phyloP scores from a whole-genome alignment of 2,113 vertebrate genomes.

The Elephantulus edwardii region DNA sequence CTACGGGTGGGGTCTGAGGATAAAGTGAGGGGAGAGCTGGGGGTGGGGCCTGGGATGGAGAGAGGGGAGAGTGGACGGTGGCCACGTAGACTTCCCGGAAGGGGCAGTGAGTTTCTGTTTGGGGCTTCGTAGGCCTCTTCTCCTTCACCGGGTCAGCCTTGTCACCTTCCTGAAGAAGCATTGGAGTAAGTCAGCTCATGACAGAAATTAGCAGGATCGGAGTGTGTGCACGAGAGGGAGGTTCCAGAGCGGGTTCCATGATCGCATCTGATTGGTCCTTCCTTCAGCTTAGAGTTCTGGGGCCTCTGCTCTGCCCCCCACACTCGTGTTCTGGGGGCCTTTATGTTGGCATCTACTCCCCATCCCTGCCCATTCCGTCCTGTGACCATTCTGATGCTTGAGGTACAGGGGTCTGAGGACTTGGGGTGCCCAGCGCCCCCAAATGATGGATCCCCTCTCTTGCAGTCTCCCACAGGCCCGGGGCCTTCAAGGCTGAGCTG shows the following conservation, averaged over 20 bases:
- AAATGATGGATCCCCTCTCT: background rate
- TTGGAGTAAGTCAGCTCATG: too few species aligned
- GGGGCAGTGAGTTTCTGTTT: background rate
- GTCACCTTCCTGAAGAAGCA: too few species aligned
- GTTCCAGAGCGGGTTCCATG: too few species aligned
- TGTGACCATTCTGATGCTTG: fast-evolving
- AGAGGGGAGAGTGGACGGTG: too few species aligned
- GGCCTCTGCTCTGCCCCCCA: background rate
- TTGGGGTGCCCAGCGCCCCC: fast-evolving
- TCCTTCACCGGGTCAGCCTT: background rate
- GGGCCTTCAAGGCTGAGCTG: slow-evolving; percentile 92
- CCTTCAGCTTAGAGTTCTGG: too few species aligned
- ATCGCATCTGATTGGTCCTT: too few species aligned
- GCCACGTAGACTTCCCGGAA: fast-evolving
- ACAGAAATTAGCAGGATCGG: too few species aligned
- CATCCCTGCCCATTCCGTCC: background rate
- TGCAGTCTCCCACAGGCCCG: slow-evolving; percentile 91
- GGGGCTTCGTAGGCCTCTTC: background rate
- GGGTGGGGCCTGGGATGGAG: too few species aligned
- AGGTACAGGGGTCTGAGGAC: background rate
- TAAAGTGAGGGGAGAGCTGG: too few species aligned
- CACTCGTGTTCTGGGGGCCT: background rate
- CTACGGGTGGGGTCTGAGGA: too few species aligned
- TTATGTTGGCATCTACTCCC: background rate
- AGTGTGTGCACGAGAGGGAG: too few species aligned